Evolutionary conservation across 2,113 vertebrate species (phyloP).

Genomic region (Cheilinus undulatus): DNA sequence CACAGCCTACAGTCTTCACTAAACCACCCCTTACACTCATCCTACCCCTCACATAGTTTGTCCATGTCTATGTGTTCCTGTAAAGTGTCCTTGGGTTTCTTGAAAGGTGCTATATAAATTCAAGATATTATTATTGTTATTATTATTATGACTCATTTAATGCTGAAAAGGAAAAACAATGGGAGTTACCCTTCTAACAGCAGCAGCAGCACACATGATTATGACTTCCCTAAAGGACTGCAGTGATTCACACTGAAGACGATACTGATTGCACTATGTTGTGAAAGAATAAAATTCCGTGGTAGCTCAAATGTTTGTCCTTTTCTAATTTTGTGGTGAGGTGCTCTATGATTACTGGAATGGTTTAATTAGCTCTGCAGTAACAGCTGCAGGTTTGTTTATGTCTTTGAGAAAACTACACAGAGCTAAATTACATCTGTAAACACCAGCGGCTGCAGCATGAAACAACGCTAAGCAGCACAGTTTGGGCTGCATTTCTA

Average conservation of each 20-base stretch:
- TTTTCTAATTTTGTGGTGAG: conserved; percentile 9
- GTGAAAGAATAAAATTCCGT: background rate
- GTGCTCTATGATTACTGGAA: background rate
- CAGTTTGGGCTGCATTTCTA: too few relatives aligned
- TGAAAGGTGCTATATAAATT: too few relatives aligned
- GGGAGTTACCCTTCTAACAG: background rate
- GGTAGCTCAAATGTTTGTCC: background rate
- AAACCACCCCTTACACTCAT: too few relatives aligned
- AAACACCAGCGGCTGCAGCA: background rate
- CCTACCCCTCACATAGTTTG: too few relatives aligned
- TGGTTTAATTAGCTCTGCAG: background rate
- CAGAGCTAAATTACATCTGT: background rate
- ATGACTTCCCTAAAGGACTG: background rate
- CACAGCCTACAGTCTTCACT: too few relatives aligned
- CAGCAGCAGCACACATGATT: background rate
- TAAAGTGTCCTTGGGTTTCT: too few relatives aligned
- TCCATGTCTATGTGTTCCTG: too few relatives aligned
- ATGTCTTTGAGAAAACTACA: background rate
- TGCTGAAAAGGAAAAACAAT: background rate
- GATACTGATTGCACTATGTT: background rate
- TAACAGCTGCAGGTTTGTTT: background rate
- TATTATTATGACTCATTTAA: conserved; percentile 7
- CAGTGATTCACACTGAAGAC: background rate
- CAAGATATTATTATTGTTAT: too few relatives aligned
- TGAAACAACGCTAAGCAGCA: too few relatives aligned